Conservation (phyloP, 2,888 invertebrate species). For the Taphrorychus bicolor region DNA sequence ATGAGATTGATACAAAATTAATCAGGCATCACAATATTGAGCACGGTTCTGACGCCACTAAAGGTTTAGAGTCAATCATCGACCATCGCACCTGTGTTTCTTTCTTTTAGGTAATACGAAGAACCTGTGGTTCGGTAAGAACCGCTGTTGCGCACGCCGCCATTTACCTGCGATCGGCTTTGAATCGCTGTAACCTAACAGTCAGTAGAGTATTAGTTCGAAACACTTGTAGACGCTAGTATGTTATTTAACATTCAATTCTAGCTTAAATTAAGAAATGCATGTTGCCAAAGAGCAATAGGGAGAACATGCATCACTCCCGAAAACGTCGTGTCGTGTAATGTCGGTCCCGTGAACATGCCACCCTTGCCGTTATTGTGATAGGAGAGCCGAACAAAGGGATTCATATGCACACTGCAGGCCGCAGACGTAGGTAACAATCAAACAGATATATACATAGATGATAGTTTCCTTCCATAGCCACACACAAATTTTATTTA, state of each 20-base stretch:
- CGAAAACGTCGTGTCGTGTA: conserved; percentile 54
- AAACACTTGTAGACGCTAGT: conserved; percentile 62
- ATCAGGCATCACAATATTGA: conserved; percentile 62
- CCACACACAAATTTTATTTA: no score
- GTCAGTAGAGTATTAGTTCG: conserved; percentile 62
- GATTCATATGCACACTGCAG: no score
- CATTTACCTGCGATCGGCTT: conserved; percentile 54
- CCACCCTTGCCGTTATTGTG: conserved; percentile 47
- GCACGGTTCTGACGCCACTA: conserved; percentile 60
- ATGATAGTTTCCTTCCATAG: no score
- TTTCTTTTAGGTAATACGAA: conserved; percentile 41
- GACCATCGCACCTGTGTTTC: conserved; percentile 48
- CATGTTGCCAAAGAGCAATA: conserved; percentile 53
- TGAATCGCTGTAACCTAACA: conserved; percentile 58
- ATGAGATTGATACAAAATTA: neutral
- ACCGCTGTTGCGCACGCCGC: conserved; percentile 44
- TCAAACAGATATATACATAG: neutral
- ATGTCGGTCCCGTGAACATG: conserved; percentile 50
- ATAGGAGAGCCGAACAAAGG: conserved; percentile 49
- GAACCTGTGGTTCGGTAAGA: conserved; percentile 38
- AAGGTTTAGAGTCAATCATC: conserved; percentile 50
- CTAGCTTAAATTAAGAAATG: conserved; percentile 51
- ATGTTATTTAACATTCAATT: conserved; percentile 58
- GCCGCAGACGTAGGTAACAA: conserved; percentile 48
- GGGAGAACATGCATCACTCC: conserved; percentile 54